Base-by-base conservation (phyloP, 1,140 invertebrate genomes). In the Tetramorium simillimum region DNA sequence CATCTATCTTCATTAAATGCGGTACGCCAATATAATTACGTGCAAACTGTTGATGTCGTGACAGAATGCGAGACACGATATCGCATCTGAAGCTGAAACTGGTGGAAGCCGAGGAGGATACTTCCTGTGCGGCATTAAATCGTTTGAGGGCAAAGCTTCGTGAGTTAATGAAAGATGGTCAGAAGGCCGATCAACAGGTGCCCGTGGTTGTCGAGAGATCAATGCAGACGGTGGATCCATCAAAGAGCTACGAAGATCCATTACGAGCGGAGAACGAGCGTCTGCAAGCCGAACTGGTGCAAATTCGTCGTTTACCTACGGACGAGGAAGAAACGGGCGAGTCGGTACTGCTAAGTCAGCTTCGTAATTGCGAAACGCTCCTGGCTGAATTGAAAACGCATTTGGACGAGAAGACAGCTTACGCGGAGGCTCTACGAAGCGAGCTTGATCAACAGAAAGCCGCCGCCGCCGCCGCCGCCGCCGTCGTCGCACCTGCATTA, bases 141-240 rank as follows among this genome's bases (percentile, higher is more conserved):
- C 92, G 92, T 86, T 88, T 94, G 53, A 92, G 92, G 76, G 92
- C 90, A 18, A 94, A 93, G 78, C 72, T 95, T 37, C 86, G 90
- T 0, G 92, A 94, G 43, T 86, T 94, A 60, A 93, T 90, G 90
- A 94, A 92, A 77, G 92, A 89, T 65, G 91, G 85, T 65, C 85
- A 92, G 78, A 91, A 86, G 46, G 84, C 84, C 51, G 92, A 93
- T 69, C 89, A 90, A 58, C 92, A 89, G 75, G 91, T 92, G 37
- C 81, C 89, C 9, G 88, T 85, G 24, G 89, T 91, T 7, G 88
- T 92, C 10, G 91, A 93, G 62, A 89, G 88, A 87, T 93, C 93
- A 46, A 92, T 93, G 43, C 92, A 93, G 24, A 92, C 91, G 84
- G 78, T 86, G 7, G 91, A 93, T 40, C 84, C 92, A 43, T 92